Base-by-base conservation (phyloP, 1,140 invertebrate genomes). In the Batillaria attramentaria region DNA sequence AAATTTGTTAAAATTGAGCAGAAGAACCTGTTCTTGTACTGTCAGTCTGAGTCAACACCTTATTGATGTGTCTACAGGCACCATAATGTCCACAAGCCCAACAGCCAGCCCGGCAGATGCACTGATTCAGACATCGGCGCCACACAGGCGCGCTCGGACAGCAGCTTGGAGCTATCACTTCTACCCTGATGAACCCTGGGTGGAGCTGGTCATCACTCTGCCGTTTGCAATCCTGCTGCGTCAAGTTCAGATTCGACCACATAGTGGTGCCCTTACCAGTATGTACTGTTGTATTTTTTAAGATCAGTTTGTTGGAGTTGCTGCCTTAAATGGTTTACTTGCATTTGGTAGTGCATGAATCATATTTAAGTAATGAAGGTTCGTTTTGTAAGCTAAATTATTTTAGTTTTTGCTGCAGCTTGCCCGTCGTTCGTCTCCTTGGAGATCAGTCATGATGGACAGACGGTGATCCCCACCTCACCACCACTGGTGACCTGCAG, bases 161-260 rank as follows among this genome's bases (percentile, higher is more conserved):
- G 95, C 97, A 1, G 95, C 96, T 60, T 97, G 96, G 95, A 95
- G 95, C 43, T 97, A 97, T 90, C 96, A 97, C 90, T 98, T 97
- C 91, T 97, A 96, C 90, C 95, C 96, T 0, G 95, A 97, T 84
- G 96, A 98, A 91, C 94, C 94, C 16, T 96, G 95, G 91, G 94
- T 97, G 0, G 96, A 97, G 88, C 92, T 98, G 8, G 95, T 94
- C 8, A 93, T 98, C 33, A 94, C 94, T n/a, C 90, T 98, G 82
- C 96, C 96, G 1, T 97, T 95, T 88, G 96, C 96, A n/a, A 94
- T 97, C 84, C 91, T 97, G 69, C 90, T 98, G n/a, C 95, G 92
- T 86, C 96, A 97, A 92, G 94, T 98, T 16, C 96, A 97, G 84
- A 91, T 98, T 50, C 95, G 96, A 87, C 96, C 96, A 10, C 96